Evolutionary conservation across 2,888 invertebrate species (phyloP).

Genomic region (Megalurothrips usitatus): DNA sequence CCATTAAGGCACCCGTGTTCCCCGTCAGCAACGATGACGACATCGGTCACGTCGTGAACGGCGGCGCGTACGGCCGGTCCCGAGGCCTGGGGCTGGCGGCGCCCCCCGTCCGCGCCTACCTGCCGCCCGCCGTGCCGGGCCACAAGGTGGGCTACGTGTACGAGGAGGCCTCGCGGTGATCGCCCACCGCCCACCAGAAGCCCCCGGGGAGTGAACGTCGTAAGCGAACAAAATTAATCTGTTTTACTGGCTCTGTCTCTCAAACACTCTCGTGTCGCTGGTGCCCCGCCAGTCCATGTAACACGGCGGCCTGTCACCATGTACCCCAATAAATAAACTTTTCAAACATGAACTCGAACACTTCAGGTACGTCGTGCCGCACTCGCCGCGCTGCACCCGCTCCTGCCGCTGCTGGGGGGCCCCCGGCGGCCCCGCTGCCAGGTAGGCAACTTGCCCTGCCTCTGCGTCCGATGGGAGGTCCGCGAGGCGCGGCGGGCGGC

Average conservation of each 20-base stretch:
- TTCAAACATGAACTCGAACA: no score
- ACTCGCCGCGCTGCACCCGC: not conserved
- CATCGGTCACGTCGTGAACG: not conserved
- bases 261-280: no score
- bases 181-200: no score
- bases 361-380: no score
- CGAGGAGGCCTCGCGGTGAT: not conserved
- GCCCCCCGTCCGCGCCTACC: not conserved
- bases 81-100: not conserved
- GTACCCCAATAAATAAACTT: no score
- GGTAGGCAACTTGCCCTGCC: not conserved
- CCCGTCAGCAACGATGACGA: no score
- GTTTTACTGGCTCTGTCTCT: no score
- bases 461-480: not conserved
- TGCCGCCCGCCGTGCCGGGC: not conserved
- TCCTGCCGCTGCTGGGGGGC: not conserved
- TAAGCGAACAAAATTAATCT: no score
- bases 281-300: no score
- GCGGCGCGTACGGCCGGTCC: not conserved
- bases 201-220: no score
- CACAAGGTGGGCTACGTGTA: constrained; percentile 19
- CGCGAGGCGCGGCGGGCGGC: not conserved
- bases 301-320: no score
- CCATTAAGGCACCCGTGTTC: no score
- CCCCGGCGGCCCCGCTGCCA: not conserved